phyloP scores from a whole-genome alignment of 2,797 vertebrate genomes.

The Notamacropus eugenii region DNA sequence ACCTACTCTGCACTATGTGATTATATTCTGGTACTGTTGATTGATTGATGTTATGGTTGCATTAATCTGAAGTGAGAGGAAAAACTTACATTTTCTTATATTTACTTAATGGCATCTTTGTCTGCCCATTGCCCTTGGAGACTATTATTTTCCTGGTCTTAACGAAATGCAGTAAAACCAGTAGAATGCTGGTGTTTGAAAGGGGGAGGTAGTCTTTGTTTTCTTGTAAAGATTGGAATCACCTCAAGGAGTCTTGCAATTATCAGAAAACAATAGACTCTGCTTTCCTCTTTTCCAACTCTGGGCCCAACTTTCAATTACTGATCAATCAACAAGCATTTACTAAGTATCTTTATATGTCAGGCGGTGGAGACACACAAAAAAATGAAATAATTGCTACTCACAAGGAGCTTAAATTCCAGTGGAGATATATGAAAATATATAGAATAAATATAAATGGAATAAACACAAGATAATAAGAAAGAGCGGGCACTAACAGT shows the following conservation, averaged over 20 bases:
- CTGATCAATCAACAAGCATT: background rate
- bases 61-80: background rate
- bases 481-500: background rate
- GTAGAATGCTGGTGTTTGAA: background rate
- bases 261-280: background rate
- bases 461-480: background rate
- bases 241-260: background rate
- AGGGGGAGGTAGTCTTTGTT: background rate
- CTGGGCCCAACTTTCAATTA: background rate
- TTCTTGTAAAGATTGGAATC: background rate
- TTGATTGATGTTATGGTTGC: background rate
- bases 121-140: background rate
- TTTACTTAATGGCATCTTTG: background rate
- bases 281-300: background rate
- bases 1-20: background rate
- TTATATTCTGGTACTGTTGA: background rate
- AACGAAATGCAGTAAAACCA: background rate
- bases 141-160: background rate
- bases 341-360: background rate
- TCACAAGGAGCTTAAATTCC: background rate
- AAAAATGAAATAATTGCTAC: background rate
- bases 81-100: background rate
- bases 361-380: background rate
- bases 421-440: background rate
- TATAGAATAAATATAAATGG: background rate